Base-by-base conservation (phyloP, 2,888 invertebrate species). In the Flexamia atlantica region DNA sequence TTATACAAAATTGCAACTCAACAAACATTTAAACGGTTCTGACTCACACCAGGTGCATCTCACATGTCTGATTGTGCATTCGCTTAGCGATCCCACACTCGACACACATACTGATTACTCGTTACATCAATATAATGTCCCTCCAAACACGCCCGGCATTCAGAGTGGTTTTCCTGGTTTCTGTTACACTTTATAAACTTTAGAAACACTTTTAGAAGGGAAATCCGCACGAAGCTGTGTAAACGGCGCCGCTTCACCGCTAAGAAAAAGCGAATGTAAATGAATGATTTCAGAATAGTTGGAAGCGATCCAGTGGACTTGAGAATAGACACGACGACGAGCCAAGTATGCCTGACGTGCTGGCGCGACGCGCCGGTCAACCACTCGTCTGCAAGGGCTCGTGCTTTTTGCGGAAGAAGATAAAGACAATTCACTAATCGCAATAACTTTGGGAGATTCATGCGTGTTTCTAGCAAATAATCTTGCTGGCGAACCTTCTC, bases 241-340 rank as follows among this genome's bases (percentile, higher is more conserved):
- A 53, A 53, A 53, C 53, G 5, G 3, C 53, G 23, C 20, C 3
- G 23, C 53, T 53, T 53, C 53, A 53, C 23, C 4, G 64, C 64
- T 64, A 64, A 64, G 28, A 64, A 64, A 64, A 64, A 72, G 72
- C 72, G 42, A 76, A 50, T 76, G 46, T 36, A 76, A 76, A 46
- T 76, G 74, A 76, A 76, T 76, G 74, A 76, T 76, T 42, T 76
- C 46, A 46, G 74, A 76, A 76, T 42, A 76, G 79, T 36, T 79
- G 79, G 79, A 28, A 1, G 20, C 30, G n/a, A n/a, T 25, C 79
- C 79, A 79, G 36, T 23, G 30, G 32, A 32, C 79, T 79, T 79
- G 79, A 79, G 79, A 79, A 79, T 79, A 79, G 79, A 53, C 12
- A 14, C 32, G 20, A 7, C 3, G 50, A 28, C 30, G 79, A 79